phyloP scores from a whole-genome alignment of 2,113 vertebrate species.

The Parus major region DNA sequence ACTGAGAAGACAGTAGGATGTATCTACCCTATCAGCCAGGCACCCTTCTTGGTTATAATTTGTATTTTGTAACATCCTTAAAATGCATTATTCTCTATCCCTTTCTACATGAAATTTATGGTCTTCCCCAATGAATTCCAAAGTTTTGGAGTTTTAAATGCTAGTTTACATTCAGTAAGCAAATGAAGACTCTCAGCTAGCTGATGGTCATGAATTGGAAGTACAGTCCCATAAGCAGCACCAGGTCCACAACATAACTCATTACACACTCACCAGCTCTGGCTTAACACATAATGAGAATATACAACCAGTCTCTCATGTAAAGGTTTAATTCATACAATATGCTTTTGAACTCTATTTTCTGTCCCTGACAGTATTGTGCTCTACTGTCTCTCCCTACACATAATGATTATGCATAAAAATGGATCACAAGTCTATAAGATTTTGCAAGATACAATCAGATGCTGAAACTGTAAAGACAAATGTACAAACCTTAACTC shows the following conservation, averaged over 20 bases:
- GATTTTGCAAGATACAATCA: not conserved
- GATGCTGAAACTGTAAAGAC: not conserved
- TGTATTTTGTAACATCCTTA: not conserved
- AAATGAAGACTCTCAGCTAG: not conserved
- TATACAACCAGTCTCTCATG: not conserved
- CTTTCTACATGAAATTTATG: not conserved
- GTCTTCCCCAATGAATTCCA: not conserved
- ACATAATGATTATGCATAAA: not conserved
- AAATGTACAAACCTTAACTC: slow-evolving; percentile 16
- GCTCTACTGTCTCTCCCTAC: not conserved
- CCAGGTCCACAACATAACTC: not conserved
- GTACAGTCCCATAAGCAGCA: not conserved
- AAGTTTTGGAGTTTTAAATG: not conserved
- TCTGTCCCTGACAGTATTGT: not conserved
- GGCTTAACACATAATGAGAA: not conserved
- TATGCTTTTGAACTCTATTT: not conserved
- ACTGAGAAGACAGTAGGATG: not conserved
- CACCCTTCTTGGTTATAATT: not conserved
- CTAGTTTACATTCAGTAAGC: not conserved
- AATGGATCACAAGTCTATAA: not conserved
- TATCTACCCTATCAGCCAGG: not conserved
- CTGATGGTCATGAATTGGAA: not conserved
- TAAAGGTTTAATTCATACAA: not conserved
- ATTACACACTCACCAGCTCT: not conserved
- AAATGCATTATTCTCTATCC: not conserved